phyloP scores from a whole-genome alignment of 2,888 invertebrate genomes.

The Erebia ligea region DNA sequence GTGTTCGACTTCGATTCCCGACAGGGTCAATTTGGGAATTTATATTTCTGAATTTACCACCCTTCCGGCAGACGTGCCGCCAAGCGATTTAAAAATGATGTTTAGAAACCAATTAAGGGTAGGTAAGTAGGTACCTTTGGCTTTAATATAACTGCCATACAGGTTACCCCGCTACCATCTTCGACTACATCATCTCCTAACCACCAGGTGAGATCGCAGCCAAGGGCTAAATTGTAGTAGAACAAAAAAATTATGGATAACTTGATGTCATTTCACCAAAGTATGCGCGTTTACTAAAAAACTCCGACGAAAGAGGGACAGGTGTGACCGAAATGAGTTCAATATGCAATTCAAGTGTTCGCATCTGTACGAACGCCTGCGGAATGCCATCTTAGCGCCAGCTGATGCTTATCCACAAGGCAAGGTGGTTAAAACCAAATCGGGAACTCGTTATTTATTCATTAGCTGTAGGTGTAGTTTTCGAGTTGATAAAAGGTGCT shows the following conservation, averaged over 20 bases:
- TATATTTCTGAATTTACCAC: no score
- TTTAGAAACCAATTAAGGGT: no score
- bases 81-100: no score
- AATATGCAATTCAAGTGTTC: conserved; percentile 23
- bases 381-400: conserved; percentile 17
- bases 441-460: conserved; percentile 22
- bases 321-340: conserved; percentile 37
- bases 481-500: neutral
- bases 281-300: conserved; percentile 3
- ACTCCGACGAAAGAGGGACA: conserved; percentile 25
- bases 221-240: neutral
- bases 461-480: neutral
- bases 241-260: neutral
- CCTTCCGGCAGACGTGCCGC: no score
- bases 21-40: no score
- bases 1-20: no score
- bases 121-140: no score
- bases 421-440: conserved; percentile 33
- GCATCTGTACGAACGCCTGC: conserved; percentile 30
- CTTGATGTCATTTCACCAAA: neutral
- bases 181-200: no score
- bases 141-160: neutral
- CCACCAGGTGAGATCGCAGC: neutral
- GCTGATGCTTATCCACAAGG: conserved; percentile 21
- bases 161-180: neutral